These are phyloP conservation scores for Eurois occulta DNA, from an alignment of 2,888 invertebrate species.

Conservation along the genomic window DNA sequence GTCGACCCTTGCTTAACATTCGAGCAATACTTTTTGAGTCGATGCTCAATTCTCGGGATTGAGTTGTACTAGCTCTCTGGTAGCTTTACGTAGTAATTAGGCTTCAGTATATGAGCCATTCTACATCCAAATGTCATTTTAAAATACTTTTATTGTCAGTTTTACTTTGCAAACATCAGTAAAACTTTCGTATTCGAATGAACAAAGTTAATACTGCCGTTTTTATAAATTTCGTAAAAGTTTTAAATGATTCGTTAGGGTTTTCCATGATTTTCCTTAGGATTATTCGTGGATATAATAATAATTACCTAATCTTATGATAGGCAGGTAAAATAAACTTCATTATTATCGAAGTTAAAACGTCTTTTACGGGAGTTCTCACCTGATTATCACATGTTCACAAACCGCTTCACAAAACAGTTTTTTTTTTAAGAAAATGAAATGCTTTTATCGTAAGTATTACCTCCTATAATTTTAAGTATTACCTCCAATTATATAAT, in stretches of 20 bases:
- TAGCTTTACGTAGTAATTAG: slow-evolving; percentile 51
- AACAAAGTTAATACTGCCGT: slow-evolving; percentile 47
- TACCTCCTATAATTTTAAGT: slow-evolving; percentile 89
- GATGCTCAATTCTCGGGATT: slow-evolving; percentile 34
- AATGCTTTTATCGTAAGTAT: slow-evolving; percentile 87
- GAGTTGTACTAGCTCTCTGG: slow-evolving; percentile 55
- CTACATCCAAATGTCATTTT: slow-evolving; percentile 67
- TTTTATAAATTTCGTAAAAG: slow-evolving; percentile 47
- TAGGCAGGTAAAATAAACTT: slow-evolving; percentile 61
- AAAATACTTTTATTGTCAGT: slow-evolving; percentile 66
- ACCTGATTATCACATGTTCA: slow-evolving; percentile 79
- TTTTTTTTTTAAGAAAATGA: slow-evolving; percentile 72
- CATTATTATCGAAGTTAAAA: slow-evolving; percentile 40
- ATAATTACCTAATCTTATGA: slow-evolving; percentile 65
- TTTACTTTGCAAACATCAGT: slow-evolving; percentile 66
- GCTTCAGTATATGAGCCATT: slow-evolving; percentile 45
- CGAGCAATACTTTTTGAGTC: slow-evolving; percentile 8
- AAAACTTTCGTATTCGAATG: slow-evolving; percentile 55
- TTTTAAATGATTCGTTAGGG: slow-evolving; percentile 46
- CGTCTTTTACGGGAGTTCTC: slow-evolving; percentile 57
- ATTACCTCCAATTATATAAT: slow-evolving; percentile 87
- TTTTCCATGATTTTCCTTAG: slow-evolving; percentile 60
- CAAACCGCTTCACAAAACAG: slow-evolving; percentile 76
- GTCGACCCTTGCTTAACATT: slow-evolving; percentile 21
- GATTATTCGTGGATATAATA: slow-evolving; percentile 54